A percentile compares a stretch with the other conserved stretches of the same genome.
Evolutionary conservation across 2,888 invertebrate genomes (phyloP).

Genomic region (Apotomis turbidana): DNA sequence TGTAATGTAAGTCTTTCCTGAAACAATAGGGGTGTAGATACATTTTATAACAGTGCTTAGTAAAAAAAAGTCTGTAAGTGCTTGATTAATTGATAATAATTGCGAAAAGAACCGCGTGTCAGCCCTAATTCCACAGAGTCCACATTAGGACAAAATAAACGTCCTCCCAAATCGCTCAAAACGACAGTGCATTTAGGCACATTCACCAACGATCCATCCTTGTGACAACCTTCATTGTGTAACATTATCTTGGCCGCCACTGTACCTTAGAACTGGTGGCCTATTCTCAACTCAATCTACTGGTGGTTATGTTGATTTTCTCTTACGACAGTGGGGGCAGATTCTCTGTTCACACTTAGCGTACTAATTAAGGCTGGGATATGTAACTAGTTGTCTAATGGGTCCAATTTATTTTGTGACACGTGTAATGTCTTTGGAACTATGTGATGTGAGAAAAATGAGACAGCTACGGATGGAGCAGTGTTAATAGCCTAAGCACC

Average conservation of each 20-base stretch:
- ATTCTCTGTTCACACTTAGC: slow-evolving; percentile 32
- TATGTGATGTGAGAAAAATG: slow-evolving; percentile 16
- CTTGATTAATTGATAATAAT: too few species aligned
- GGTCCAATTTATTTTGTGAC: slow-evolving; percentile 33
- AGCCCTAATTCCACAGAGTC: slow-evolving; percentile 1
- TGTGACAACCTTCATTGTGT: slow-evolving; percentile 38
- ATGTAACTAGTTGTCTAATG: slow-evolving; percentile 37
- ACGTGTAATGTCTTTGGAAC: slow-evolving; percentile 34
- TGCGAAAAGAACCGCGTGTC: background rate
- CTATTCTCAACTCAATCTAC: background rate
- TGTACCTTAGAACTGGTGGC: background rate
- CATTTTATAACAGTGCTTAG: too few species aligned
- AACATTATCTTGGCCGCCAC: slow-evolving; percentile 31
- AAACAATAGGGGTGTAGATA: too few species aligned
- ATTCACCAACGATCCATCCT: slow-evolving; percentile 30
- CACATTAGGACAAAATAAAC: slow-evolving; percentile 6
- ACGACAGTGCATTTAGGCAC: slow-evolving; percentile 23
- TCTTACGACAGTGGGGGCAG: background rate
- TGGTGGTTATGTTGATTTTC: background rate
- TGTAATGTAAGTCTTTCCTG: too few species aligned
- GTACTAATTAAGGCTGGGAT: slow-evolving; percentile 33
- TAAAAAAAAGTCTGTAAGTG: too few species aligned
- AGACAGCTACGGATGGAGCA: too few species aligned
- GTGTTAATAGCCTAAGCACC: too few species aligned
- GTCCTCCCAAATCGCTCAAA: slow-evolving; percentile 5